phyloP scores from a whole-genome alignment of 2,888 invertebrate species.

The Netelia virgata region DNA sequence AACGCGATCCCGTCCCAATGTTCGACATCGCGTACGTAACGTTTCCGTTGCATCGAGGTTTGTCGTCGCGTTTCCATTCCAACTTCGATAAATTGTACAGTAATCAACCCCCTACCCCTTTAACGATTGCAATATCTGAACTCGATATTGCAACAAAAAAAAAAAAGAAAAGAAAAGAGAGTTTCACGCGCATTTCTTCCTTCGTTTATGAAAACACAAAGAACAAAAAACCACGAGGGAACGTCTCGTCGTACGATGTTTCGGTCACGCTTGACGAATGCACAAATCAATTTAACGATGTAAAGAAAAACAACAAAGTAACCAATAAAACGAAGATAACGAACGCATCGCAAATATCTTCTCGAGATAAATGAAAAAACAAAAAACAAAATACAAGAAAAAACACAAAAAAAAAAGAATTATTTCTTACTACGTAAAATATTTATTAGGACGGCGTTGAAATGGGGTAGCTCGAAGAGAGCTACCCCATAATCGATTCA shows the following conservation, averaged over 20 bases:
- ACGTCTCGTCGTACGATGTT: slow-evolving; percentile 30
- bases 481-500: slow-evolving; percentile 72
- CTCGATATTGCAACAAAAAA: background rate
- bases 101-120: too few relatives aligned
- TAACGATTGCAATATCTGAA: too few relatives aligned
- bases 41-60: too few relatives aligned
- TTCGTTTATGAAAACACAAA: slow-evolving; percentile 34
- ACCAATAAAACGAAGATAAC: slow-evolving; percentile 10
- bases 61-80: too few relatives aligned
- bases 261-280: slow-evolving; percentile 45
- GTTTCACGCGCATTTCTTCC: slow-evolving; percentile 24
- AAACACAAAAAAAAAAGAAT: slow-evolving; percentile 73
- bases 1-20: too few relatives aligned
- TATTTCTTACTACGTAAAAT: slow-evolving; percentile 79
- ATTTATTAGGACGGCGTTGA: slow-evolving; percentile 82
- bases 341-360: slow-evolving; percentile 58
- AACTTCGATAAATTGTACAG: too few relatives aligned
- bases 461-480: slow-evolving; percentile 71
- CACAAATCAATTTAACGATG: slow-evolving; percentile 44
- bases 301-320: too few relatives aligned
- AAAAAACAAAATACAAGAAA: slow-evolving; percentile 19
- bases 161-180: slow-evolving; percentile 48
- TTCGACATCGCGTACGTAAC: too few relatives aligned
- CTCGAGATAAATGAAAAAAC: slow-evolving; percentile 20
- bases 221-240: slow-evolving; percentile 16